A percentile compares a stretch with the other conserved stretches of the same genome.
These are phyloP conservation scores for Diarsia dahlii DNA, from an alignment of 2,888 invertebrate species.

Conservation along the genomic window DNA sequence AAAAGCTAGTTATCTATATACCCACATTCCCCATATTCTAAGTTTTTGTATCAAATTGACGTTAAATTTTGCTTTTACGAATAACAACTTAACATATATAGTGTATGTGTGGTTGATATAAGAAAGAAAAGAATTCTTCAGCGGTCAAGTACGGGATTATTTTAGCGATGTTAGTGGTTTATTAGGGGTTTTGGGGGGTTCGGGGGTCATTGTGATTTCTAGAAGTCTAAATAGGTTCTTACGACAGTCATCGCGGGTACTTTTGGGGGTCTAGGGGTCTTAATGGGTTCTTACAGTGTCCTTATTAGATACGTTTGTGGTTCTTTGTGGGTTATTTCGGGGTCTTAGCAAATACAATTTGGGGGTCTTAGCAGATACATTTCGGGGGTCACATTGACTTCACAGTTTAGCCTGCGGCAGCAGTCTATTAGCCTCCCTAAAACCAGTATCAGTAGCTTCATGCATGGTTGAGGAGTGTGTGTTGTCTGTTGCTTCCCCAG, in stretches of 20 bases:
- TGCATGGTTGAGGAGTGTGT: constrained; percentile 93
- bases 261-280: neutral
- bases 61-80: neutral
- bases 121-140: too few species aligned
- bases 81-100: neutral
- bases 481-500: constrained; percentile 90
- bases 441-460: constrained; percentile 93
- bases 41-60: neutral
- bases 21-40: too few species aligned
- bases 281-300: neutral
- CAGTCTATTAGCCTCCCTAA: constrained; percentile 90
- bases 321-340: neutral
- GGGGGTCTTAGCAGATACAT: neutral
- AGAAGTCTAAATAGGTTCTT: neutral
- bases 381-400: neutral
- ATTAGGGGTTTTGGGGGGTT: too few species aligned
- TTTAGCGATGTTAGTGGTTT: too few species aligned
- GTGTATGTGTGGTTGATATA: neutral
- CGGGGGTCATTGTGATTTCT: neutral
- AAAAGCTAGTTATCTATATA: too few species aligned
- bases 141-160: neutral
- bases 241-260: neutral
- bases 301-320: neutral
- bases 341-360: neutral
- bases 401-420: constrained; percentile 50